Percentiles rank a stretch among this genome's conserved stretches.
Conservation (phyloP, 2,797 vertebrate species). For the Odontamblyopus lacepedii region DNA sequence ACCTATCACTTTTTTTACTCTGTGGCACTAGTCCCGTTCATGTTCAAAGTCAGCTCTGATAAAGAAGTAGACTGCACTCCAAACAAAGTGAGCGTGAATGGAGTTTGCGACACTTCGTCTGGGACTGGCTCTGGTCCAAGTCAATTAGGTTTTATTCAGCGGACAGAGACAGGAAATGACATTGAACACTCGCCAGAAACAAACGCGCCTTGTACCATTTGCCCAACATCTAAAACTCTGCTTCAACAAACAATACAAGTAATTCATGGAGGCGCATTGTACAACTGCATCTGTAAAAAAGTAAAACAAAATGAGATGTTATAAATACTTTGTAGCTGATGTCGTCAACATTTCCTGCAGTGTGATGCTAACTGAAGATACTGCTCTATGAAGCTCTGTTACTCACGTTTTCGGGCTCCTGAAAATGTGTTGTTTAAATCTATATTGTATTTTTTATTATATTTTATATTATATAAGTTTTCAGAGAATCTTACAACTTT, state of each 20-base stretch:
- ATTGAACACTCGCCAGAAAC: conserved; percentile 10
- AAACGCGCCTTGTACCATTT: neutral
- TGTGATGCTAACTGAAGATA: too few species aligned
- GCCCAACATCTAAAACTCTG: neutral
- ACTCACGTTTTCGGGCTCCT: too few species aligned
- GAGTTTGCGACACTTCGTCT: conserved; percentile 8
- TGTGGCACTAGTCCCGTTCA: neutral
- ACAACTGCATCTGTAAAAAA: neutral
- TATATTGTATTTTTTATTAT: too few species aligned
- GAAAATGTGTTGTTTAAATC: too few species aligned
- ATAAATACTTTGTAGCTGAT: too few species aligned
- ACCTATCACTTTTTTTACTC: neutral
- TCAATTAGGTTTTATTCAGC: conserved; percentile 9
- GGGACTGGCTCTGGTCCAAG: conserved; percentile 1
- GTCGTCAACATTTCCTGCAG: too few species aligned
- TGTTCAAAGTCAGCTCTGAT: neutral
- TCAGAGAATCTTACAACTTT: too few species aligned
- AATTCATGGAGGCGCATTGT: neutral
- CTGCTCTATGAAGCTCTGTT: too few species aligned
- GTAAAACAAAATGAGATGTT: neutral
- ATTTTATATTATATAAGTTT: too few species aligned
- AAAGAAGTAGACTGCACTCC: neutral
- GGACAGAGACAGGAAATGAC: conserved; percentile 13
- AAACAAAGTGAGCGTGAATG: neutral
- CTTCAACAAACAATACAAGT: neutral